These are phyloP conservation scores for Brachymystax lenok DNA, from an alignment of 2,797 vertebrate genomes.

Conservation along the genomic window DNA sequence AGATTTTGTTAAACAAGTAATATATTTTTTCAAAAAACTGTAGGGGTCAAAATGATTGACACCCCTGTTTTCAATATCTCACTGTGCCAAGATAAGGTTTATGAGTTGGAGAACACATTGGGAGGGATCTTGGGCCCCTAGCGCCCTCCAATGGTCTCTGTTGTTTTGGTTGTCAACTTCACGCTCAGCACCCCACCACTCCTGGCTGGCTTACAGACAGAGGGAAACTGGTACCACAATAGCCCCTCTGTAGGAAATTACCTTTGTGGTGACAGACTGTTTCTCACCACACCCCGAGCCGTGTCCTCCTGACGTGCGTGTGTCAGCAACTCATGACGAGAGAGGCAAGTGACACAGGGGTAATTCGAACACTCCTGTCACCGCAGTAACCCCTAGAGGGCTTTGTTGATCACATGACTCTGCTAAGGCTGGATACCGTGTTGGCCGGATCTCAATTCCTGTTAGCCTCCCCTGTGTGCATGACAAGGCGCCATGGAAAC, in stretches of 20 bases:
- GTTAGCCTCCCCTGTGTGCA: conserved; percentile 6
- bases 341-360: not conserved
- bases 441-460: not conserved
- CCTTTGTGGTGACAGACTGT: conserved; percentile 62
- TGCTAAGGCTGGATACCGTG: not conserved
- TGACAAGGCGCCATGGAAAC: conserved; percentile 26
- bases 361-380: too few relatives aligned
- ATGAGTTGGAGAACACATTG: too few relatives aligned
- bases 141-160: conserved; percentile 37
- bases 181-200: conserved; percentile 29
- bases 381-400: not conserved
- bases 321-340: conserved; percentile 32
- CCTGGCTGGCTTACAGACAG: conserved; percentile 40
- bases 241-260: conserved; percentile 62
- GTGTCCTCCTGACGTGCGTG: conserved; percentile 17
- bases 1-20: too few relatives aligned
- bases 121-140: conserved; percentile 21
- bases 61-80: too few relatives aligned
- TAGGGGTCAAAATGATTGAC: too few relatives aligned
- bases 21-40: too few relatives aligned
- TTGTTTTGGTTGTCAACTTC: conserved; percentile 59
- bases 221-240: conserved; percentile 47
- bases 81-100: too few relatives aligned
- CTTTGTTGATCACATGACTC: conserved; percentile 21
- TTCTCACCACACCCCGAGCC: not conserved